Base-by-base conservation (phyloP, 2,797 vertebrate species). In the Neopelma chrysocephalum region DNA sequence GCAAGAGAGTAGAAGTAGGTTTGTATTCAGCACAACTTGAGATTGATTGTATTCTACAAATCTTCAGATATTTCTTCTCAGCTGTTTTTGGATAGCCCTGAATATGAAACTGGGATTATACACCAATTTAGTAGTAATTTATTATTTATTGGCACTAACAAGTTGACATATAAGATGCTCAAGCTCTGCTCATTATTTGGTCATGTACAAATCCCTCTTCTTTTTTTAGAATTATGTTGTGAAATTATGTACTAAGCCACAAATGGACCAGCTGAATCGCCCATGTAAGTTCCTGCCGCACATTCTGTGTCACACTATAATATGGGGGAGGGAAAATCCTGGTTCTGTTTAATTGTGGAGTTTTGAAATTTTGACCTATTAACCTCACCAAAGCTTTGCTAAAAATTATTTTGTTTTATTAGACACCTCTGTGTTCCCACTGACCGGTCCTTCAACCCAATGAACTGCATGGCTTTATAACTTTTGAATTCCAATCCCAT, bases 1-100 rank as follows among this genome's bases (percentile, higher is more conserved):
- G 53, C 78, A 85, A 89, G 51, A 79, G 23, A 66, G 20, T 48
- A 82, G 56, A 83, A 83, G 23, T 56, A 80, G 18, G 32, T 68
- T 88, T 94, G 65, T 34, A 48, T 90, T 95, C 77, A 73, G 42
- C 64, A 73, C 32, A 70, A 84, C 5, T 87, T 60, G 38, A 92
- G 73, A 87, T 48, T 56, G 66, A 87, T 53, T 66, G 53, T 85
- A 43, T 92, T 94, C 43, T 68, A 75, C 64, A 50, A 69, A 72
- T 60, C 48, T 93, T 93, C 83, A 85, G 45, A 34, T 90, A 94
- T 78, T 95, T 57, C 29, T 84, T 82, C 73, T 89, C 13, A 70
- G 21, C 83, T 89, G 42, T 27, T 94, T 42, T 89, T 95, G 73
- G 69, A 80, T 43, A 84, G 29, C 47, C 6, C 31, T 77, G 36